Conservation (phyloP, 2,113 vertebrate genomes). For the Oreochromis tanganicae region DNA sequence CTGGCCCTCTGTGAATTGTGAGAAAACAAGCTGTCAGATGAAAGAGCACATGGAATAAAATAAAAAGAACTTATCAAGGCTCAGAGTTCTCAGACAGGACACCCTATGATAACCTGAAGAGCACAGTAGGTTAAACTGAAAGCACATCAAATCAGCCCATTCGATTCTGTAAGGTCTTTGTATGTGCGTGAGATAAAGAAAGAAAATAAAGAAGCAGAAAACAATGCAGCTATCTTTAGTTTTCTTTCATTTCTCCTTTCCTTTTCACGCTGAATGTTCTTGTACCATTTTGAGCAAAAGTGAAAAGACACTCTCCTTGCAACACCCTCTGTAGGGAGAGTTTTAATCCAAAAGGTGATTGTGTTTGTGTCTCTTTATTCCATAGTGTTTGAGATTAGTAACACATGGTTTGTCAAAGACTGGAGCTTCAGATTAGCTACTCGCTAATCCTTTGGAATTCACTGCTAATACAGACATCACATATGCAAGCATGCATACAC, state of each 20-base stretch:
- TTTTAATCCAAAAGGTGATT: slow-evolving; percentile 55
- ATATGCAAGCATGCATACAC: slow-evolving; percentile 8
- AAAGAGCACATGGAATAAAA: slow-evolving; percentile 52
- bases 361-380: slow-evolving; percentile 56
- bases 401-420: slow-evolving; percentile 69
- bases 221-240: background rate
- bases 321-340: background rate
- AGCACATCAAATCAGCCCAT: background rate
- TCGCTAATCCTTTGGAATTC: slow-evolving; percentile 60
- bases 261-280: background rate
- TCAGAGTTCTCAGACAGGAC: slow-evolving; percentile 24
- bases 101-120: background rate
- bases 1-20: slow-evolving; percentile 22
- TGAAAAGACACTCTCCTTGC: slow-evolving; percentile 16
- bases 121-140: background rate
- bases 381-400: slow-evolving; percentile 62
- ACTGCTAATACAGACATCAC: slow-evolving; percentile 65
- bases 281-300: background rate
- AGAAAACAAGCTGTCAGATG: slow-evolving; percentile 57
- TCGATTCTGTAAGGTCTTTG: background rate
- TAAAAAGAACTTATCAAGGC: slow-evolving; percentile 44
- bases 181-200: background rate
- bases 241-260: background rate
- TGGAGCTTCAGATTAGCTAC: slow-evolving; percentile 62
- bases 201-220: background rate